A percentile compares a stretch with the other conserved stretches of the same genome.
Evolutionary conservation across 2,888 invertebrate species (phyloP).

Genomic region (Ligdia adustata): DNA sequence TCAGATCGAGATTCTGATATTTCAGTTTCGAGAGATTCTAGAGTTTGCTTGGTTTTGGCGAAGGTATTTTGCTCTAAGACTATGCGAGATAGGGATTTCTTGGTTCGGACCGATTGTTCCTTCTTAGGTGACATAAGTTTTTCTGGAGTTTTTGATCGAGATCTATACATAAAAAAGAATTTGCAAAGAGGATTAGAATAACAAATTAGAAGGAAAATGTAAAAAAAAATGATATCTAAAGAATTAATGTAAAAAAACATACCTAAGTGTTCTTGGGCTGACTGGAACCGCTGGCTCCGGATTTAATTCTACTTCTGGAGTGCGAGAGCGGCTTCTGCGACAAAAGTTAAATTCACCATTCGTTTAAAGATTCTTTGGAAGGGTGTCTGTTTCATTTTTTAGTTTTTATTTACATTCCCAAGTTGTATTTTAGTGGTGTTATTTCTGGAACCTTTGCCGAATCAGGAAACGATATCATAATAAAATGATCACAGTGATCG

Average conservation of each 20-base stretch:
- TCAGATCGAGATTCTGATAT: conserved; percentile 43
- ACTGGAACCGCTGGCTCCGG: conserved; percentile 1
- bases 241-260: too few species aligned
- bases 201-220: too few species aligned
- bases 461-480: too few species aligned
- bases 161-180: conserved; percentile 5
- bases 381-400: too few species aligned
- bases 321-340: conserved; percentile 18
- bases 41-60: conserved; percentile 61
- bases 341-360: neutral
- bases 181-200: too few species aligned
- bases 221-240: too few species aligned
- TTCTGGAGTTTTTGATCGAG: conserved; percentile 66
- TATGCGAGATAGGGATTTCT: conserved; percentile 69
- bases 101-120: conserved; percentile 55
- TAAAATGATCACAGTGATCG: too few species aligned
- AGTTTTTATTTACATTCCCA: too few species aligned
- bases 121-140: conserved; percentile 66
- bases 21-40: conserved; percentile 52
- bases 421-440: too few species aligned
- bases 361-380: too few species aligned
- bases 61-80: conserved; percentile 75
- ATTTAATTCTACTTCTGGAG: conserved; percentile 20
- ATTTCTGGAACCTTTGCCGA: too few species aligned
- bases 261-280: conserved; percentile 15